These are phyloP conservation scores for Halocynthia roretzi DNA, from an alignment of 23 tunicate species.

Conservation along the genomic window DNA sequence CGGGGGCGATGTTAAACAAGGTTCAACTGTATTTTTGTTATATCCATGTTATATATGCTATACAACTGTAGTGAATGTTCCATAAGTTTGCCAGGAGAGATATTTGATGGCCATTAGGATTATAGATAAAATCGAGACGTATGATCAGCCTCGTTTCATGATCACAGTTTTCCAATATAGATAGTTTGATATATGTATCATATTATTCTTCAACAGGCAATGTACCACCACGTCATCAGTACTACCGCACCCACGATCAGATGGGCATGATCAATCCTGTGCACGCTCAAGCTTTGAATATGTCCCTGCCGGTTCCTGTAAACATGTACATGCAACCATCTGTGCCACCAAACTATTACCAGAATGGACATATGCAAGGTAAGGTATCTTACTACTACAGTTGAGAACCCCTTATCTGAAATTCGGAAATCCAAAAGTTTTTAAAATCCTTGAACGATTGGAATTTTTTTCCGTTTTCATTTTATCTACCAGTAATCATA, in stretches of 20 bases:
- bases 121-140: too few species aligned
- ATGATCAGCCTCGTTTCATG: too few species aligned
- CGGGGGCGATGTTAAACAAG: too few species aligned
- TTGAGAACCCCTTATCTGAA: too few species aligned
- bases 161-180: too few species aligned
- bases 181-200: too few species aligned
- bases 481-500: background rate
- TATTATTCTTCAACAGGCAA: conserved; percentile 13
- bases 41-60: too few species aligned
- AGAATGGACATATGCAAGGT: conserved; percentile 72
- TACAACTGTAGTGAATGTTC: too few species aligned
- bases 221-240: conserved; percentile 91
- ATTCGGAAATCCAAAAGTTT: too few species aligned
- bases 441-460: background rate
- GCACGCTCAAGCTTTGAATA: conserved; percentile 79
- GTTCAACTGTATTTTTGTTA: too few species aligned
- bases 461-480: background rate
- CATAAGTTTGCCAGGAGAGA: too few species aligned
- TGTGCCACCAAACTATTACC: conserved; percentile 88
- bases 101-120: too few species aligned
- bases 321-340: conserved; percentile 96
- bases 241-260: conserved; percentile 94
- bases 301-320: conserved; percentile 85
- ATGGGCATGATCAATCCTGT: conserved; percentile 88
- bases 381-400: background rate